Base-by-base conservation (phyloP, 2,797 vertebrate genomes). In the Bucorvus abyssinicus region DNA sequence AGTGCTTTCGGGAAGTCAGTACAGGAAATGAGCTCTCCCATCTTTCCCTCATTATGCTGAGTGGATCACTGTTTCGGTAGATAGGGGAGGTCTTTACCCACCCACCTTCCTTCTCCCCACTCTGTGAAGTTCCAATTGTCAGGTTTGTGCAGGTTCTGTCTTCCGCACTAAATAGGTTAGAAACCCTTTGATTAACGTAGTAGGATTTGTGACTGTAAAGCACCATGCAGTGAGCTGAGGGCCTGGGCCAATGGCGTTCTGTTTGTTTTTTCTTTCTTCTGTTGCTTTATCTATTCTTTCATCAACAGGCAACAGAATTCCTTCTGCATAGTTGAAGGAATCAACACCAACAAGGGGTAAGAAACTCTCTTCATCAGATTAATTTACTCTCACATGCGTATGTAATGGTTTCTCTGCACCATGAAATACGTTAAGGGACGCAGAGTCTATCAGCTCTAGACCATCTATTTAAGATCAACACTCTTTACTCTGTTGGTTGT, bases 181-280 rank as follows among this genome's bases (percentile, higher is more conserved):
- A 84, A 88, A 90, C 40, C 26, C 63, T 84, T 68, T 89, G 81
- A 93, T 95, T 77, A 84, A 80, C 50, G 53, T 90, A 68, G 85
- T 60, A 53, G 64, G 81, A 83, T 94, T 87, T 89, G 55, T 67
- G 91, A 52, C 67, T 0, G 0, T 55, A 68, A 91, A 96, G 49
- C 55, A 70, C n/a, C 55, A 53, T 2, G 2, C 32, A 56, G 34
- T 19, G 64, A 95, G 45, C 12, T 80, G 53, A 63, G 47, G 56
- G 22, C 26, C 68, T 69, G 30, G 88, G 63, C 24, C 73, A 75
- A 50, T 65, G 3, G 7, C 9, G 10, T 61, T 30, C 14, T 38
- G 10, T 61, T 30, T 17, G 34, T 50, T 38, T 63, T 49, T 42
- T 16, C 15, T 57, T 87, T 26, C 16, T 60, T 64, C 52, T 70